These are phyloP conservation scores for Pluvialis apricaria DNA, from an alignment of 2,113 vertebrate genomes.

Conservation along the genomic window DNA sequence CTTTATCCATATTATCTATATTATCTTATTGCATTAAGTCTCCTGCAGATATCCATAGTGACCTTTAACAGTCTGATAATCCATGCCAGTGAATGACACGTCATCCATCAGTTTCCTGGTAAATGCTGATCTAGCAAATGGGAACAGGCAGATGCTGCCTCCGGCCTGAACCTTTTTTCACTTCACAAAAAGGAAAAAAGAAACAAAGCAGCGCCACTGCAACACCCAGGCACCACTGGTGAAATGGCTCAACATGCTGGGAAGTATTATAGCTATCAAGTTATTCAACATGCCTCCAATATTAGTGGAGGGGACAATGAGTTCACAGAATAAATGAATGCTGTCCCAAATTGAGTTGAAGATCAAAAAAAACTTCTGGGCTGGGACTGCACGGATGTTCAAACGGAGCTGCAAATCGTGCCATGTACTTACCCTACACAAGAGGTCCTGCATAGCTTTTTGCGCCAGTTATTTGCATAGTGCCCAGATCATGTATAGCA, in stretches of 20 bases:
- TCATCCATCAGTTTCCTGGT: background rate
- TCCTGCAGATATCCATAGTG: background rate
- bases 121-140: background rate
- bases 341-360: background rate
- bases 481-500: background rate
- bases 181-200: background rate
- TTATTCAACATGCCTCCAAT: background rate
- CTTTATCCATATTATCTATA: background rate
- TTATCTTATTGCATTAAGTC: background rate
- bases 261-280: background rate
- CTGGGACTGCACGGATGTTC: background rate
- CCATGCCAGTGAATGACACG: background rate
- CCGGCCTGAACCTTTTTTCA: background rate
- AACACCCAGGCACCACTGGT: background rate
- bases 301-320: background rate
- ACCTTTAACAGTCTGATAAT: background rate
- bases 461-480: background rate
- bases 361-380: background rate
- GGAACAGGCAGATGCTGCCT: background rate
- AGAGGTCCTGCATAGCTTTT: background rate
- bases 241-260: background rate
- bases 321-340: background rate
- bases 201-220: background rate
- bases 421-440: background rate
- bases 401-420: background rate